Base-by-base conservation (phyloP, 2,113 vertebrate genomes). In the Glareola pratincola region DNA sequence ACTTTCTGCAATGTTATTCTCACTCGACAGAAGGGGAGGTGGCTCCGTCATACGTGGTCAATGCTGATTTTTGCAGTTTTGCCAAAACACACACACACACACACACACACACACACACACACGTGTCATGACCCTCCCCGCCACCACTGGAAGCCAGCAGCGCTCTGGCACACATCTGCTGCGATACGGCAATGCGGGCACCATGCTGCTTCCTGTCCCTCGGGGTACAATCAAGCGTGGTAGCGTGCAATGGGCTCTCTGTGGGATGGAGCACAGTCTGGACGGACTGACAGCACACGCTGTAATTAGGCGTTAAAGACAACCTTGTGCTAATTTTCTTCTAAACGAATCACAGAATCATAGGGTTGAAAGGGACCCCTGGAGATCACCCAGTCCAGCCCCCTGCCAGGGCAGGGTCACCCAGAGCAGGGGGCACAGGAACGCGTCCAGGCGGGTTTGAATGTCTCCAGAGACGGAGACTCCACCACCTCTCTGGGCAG, bases 1-100 rank as follows among this genome's bases (percentile, higher is more conserved):
- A 5, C 30, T 41, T 82, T 76, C 32, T 41, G 39, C 1, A 12
- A 2, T 6, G 56, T 18, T 75, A 39, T 36, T 57, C 66, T 21
- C 39, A 5, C 48, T 19, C 8, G 57, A 43, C 60, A 63, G 74
- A n/a, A 81, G 0, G 15, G 85, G 37, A 82, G 27, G 29, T n/a
- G n/a, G 57, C 48, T 80, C 50, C 2, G 2, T 18, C 59, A 41
- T 19, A 9, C 0, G 2, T 2, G 8, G n/a, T 9, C 68, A 82
- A 60, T 3, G 59, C n/a, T 29, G n/a, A 82, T 34, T 85, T 73
- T 27, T 45, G 50, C 32, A 36, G 62, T 56, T 78, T 75, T 90
- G 82, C 76, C 87, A 68, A 83, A 63, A 26, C 45, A 10, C 56
- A 7, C 15, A 14, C 5, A 63, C 23, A 30, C n/a, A 26, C 45